Conservation (phyloP, 2,797 vertebrate genomes). For the Spea hammondii region DNA sequence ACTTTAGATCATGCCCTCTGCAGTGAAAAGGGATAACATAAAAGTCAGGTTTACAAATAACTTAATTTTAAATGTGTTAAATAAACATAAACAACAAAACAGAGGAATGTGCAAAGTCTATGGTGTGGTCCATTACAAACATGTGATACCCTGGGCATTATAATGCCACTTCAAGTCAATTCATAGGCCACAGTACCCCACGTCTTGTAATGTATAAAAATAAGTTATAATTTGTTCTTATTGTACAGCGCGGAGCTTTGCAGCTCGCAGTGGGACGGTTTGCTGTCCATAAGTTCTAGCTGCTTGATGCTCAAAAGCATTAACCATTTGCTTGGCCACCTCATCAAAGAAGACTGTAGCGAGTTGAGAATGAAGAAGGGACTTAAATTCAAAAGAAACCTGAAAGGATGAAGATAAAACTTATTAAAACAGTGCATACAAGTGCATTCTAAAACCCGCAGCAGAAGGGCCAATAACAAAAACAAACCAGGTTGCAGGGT, state of each 20-base stretch:
- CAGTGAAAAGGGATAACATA: background rate
- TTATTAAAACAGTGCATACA: background rate
- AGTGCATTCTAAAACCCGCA: no score
- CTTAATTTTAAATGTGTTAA: conserved; percentile 25
- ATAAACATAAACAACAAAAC: conserved; percentile 50
- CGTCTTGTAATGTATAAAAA: background rate
- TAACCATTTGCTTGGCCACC: conserved; percentile 77
- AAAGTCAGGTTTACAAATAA: conserved; percentile 18
- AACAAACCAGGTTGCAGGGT: no score
- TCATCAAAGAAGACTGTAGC: conserved; percentile 73
- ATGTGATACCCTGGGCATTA: background rate
- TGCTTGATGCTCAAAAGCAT: conserved; percentile 71
- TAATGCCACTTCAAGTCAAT: background rate
- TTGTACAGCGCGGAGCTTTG: background rate
- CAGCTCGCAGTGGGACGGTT: conserved; percentile 6
- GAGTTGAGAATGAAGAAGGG: conserved; percentile 74
- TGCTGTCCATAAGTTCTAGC: conserved; percentile 59
- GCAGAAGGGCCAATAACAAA: no score
- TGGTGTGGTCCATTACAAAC: conserved; percentile 13
- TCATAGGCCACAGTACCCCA: conserved; percentile 8
- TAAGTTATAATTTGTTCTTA: background rate
- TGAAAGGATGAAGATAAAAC: conserved; percentile 40
- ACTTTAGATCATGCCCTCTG: background rate
- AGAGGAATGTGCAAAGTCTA: conserved; percentile 21
- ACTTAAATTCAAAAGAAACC: conserved; percentile 81